These are phyloP conservation scores for Cyrtorhinus lividipennis DNA, from an alignment of 1,140 invertebrate genomes.

Conservation along the genomic window DNA sequence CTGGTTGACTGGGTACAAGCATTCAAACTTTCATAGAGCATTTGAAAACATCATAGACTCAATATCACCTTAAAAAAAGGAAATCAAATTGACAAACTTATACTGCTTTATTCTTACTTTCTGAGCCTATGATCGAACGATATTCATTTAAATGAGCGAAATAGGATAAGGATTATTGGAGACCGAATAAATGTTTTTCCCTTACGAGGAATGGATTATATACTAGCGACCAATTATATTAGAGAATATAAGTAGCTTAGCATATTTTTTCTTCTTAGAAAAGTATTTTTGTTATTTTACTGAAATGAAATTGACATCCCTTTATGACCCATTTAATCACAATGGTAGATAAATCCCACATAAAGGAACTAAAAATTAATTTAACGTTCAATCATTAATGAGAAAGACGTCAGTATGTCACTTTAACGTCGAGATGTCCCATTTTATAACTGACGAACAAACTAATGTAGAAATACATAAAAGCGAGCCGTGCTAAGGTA, in stretches of 20 bases:
- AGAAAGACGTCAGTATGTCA: no score
- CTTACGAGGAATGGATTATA: not conserved
- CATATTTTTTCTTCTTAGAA: not conserved
- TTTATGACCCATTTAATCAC: conserved; percentile 16
- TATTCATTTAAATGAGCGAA: not conserved
- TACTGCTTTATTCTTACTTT: not conserved
- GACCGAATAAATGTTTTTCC: not conserved
- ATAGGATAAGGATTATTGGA: not conserved
- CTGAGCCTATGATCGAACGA: no score
- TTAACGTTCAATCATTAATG: no score
- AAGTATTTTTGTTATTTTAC: conserved; percentile 2
- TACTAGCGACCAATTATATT: conserved; percentile 7
- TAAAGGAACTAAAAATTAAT: conserved; percentile 18
- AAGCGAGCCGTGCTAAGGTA: not conserved
- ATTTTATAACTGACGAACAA: no score
- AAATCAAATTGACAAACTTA: not conserved
- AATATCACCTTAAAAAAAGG: no score
- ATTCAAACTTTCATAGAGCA: no score
- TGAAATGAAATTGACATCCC: conserved; percentile 8
- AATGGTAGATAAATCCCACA: conserved; percentile 3
- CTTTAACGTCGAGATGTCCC: no score
- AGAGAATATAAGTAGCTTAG: conserved; percentile 9
- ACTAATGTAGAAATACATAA: no score
- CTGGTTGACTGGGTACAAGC: no score
- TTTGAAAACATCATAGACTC: no score